Evolutionary conservation across 2,113 vertebrate genomes (phyloP), one percentile per base, ranked within the genome.

Genomic region (Cyanoramphus novaezelandiae): DNA sequence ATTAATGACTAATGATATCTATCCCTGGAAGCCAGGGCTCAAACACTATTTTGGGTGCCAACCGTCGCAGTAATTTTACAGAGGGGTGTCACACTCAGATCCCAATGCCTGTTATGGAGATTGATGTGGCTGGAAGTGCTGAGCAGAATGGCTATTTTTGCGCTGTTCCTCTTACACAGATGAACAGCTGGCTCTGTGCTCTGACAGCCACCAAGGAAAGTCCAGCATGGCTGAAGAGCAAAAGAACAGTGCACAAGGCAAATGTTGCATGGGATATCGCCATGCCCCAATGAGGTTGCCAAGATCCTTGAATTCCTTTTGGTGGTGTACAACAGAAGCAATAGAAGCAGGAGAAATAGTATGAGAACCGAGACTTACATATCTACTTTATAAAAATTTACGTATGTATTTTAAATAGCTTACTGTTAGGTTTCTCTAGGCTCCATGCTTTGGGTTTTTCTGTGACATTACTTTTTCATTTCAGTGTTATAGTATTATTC

Each of bases 71-170:
- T n/a, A 77, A 35, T 94, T 87, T 63, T 52, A 52, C 7, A 47
- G 55, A 80, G 39, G 37, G 44, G 60, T 82, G 80, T 93, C 82
- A 72, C 4, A 1, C 59, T 55, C 57, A 39, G 78, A 41, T 50
- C 59, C 33, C 35, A 28, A 2, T 49, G 64, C 78, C 82, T 88
- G 81, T 88, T 95, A 90, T 18, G 52, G 82, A 87, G 92, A 78
- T 95, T 69, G 72, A 87, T 53, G 74, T 57, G 95, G 75, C 87
- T 95, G 75, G 28, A 50, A 86, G 79, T 41, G 84, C 41, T 83
- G 72, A 90, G 72, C 64, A 84, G 65, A n/a, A 81, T 1, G 4
- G 49, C 75, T 95, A 49, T 95, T 94, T 92, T 71, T 78, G 76
- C 89, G 41, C 71, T 39, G 60, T 59, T 86, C 6, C 39, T 29